Evolutionary conservation across 1,140 invertebrate species (phyloP).

Genomic region (Oryzaephilus surinamensis): DNA sequence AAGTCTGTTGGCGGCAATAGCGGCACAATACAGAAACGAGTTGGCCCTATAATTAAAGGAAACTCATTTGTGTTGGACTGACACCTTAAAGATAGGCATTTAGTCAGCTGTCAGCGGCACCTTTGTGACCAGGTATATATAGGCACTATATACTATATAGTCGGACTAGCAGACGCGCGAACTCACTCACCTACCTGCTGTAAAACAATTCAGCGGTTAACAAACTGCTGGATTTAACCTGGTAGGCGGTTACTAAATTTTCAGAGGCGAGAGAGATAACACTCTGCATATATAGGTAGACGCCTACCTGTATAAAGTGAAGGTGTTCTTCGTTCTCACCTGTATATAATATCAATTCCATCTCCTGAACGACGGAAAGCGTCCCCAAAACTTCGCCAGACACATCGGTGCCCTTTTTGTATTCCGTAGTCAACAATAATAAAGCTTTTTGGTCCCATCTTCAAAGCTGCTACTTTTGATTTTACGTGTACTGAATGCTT

Average conservation of each 20-base stretch:
- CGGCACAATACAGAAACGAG: conserved; percentile 29
- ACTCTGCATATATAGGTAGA: conserved; percentile 1
- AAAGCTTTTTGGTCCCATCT: too few relatives aligned
- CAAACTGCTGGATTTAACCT: conserved; percentile 20
- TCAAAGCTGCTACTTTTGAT: too few relatives aligned
- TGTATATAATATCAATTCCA: too few relatives aligned
- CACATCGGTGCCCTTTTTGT: too few relatives aligned
- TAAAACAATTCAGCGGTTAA: conserved; percentile 20
- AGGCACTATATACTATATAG: conserved; percentile 14
- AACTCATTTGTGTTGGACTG: conserved; percentile 37
- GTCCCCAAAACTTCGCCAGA: too few relatives aligned
- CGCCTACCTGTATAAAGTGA: background rate
- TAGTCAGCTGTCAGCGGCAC: conserved; percentile 36
- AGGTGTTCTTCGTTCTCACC: too few relatives aligned
- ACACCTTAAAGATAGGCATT: conserved; percentile 38
- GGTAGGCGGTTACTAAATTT: conserved; percentile 15
- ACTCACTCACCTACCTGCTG: conserved; percentile 34
- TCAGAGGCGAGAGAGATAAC: conserved; percentile 18
- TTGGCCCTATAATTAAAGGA: conserved; percentile 37
- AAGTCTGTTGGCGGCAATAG: conserved; percentile 5
- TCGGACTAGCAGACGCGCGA: conserved; percentile 19
- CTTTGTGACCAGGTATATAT: conserved; percentile 33
- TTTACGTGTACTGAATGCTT: too few relatives aligned
- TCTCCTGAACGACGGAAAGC: conserved; percentile 8
- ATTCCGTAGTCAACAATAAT: too few relatives aligned